Conservation (phyloP, 1,140 invertebrate genomes). For the Anoplophora glabripennis region DNA sequence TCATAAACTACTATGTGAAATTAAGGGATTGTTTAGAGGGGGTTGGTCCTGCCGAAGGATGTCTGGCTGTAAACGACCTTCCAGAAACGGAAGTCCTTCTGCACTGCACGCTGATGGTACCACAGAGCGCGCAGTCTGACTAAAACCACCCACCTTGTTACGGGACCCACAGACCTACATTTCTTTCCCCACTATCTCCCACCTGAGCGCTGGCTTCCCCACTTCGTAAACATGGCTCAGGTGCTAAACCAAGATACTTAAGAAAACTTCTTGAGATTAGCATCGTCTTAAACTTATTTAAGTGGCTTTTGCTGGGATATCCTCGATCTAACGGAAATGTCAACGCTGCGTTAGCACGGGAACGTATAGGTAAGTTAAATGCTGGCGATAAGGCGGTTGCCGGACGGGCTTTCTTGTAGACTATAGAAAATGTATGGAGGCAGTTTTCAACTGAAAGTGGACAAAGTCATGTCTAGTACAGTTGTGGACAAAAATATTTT, state of each 20-base stretch:
- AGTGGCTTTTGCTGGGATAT: no score
- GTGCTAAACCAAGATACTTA: slow-evolving; percentile 10
- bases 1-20: not conserved
- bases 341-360: no score
- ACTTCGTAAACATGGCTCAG: slow-evolving; percentile 17
- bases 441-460: no score
- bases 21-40: slow-evolving; percentile 4
- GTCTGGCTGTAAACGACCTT: slow-evolving; percentile 25
- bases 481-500: no score
- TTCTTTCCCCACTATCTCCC: slow-evolving; percentile 35
- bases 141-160: slow-evolving; percentile 39
- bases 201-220: slow-evolving; percentile 27
- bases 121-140: slow-evolving; percentile 35
- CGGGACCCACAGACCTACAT: slow-evolving; percentile 40
- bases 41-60: slow-evolving; percentile 1
- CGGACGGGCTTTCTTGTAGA: no score
- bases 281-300: no score
- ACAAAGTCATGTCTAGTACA: no score
- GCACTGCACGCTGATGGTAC: slow-evolving; percentile 36
- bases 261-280: not conserved
- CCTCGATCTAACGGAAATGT: no score
- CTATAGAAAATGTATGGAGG: no score
- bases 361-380: no score
- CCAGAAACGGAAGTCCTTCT: slow-evolving; percentile 35
- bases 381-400: no score